Base-by-base conservation (phyloP, 2,888 invertebrate species). In the Helicoverpa assulta region DNA sequence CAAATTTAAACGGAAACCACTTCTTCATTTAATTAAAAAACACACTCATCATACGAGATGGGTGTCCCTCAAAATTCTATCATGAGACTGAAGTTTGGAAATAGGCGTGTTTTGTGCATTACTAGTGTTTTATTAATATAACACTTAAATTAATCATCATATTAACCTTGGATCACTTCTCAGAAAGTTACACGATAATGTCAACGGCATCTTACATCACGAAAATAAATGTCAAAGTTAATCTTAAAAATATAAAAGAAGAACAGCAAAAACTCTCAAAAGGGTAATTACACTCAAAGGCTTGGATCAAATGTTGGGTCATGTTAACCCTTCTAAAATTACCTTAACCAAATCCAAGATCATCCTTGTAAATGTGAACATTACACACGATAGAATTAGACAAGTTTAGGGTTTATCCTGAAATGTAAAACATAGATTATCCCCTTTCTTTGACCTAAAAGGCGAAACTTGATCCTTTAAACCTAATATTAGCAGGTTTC, bases 21-120 rank as follows among this genome's bases (percentile, higher is more conserved):
- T 65, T 64, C 58, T 64, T 26, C 65, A 65, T 70, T 70, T 55
- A 80, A 84, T 78, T 76, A 77, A 70, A 51, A 73, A 77, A 62
- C 66, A 68, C 37, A 19, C 21, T 56, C 54, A 51, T 65, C 61
- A 53, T 60, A 51, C 63, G 14, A 57, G 14, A 58, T 50, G 52
- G 53, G 60, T 74, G 74, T 71, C 77, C 67, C 65, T 70, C 70
- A 47, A 72, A 72, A 67, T 67, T 56, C 72, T 26, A 60, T 69
- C 50, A 58, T 37, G 18, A 33, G 21, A 66, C 19, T 18, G 26
- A 43, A 60, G 67, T 72, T 65, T 19, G 51, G 62, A 72, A 67
- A 61, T 16, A 43, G 2, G 12, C 4, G n/a, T 55, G 56, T 69
- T 63, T 66, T 78, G n/a, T 16, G 8, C 47, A 57, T 56, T 52